These are phyloP conservation scores for Corbicula japonica DNA, from an alignment of 2,888 invertebrate species.

Conservation along the genomic window DNA sequence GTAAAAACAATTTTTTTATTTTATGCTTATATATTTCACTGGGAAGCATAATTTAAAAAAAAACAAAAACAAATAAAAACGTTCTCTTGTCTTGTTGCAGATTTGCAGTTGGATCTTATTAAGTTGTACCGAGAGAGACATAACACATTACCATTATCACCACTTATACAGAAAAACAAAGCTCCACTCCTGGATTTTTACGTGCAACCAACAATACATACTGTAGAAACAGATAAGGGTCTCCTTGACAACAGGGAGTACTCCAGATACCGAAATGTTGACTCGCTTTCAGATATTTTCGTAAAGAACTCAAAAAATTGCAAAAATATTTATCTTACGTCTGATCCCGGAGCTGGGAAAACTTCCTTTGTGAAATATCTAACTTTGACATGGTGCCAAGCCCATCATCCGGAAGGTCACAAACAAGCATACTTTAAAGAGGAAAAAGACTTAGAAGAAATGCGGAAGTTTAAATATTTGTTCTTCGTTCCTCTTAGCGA, in stretches of 20 bases:
- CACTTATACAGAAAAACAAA: not conserved
- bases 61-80: too few species aligned
- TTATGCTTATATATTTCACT: too few species aligned
- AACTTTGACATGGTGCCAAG: not conserved
- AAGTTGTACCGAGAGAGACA: not conserved
- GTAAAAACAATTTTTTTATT: too few species aligned
- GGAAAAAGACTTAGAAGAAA: not conserved
- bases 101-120: not conserved
- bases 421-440: not conserved
- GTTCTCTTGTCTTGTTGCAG: not conserved
- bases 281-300: not conserved
- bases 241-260: not conserved
- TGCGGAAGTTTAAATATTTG: not conserved
- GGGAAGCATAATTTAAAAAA: too few species aligned
- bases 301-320: not conserved
- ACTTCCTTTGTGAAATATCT: conserved; percentile 1
- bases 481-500: conserved; percentile 11
- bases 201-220: not conserved
- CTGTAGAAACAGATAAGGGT: not conserved
- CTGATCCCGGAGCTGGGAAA: conserved; percentile 16
- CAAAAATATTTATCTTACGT: not conserved
- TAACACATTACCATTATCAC: not conserved
- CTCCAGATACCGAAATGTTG: not conserved
- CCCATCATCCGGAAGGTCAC: not conserved
- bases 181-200: not conserved